Percentiles rank a stretch among this genome's conserved stretches.
phyloP scores from a whole-genome alignment of 2,113 vertebrate species.

The Xenopus borealis region DNA sequence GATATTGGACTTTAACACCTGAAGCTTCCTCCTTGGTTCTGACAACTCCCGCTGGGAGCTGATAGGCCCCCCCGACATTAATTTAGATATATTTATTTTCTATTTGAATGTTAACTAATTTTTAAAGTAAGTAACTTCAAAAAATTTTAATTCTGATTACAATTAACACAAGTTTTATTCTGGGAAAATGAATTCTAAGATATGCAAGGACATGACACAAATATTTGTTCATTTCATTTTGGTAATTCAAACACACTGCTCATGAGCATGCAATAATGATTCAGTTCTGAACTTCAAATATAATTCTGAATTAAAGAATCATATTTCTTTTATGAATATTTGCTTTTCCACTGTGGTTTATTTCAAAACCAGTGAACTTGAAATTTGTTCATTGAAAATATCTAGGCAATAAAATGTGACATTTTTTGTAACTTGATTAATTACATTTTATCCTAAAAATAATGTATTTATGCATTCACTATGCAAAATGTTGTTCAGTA shows the following conservation, averaged over 20 bases:
- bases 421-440: conserved; percentile 36
- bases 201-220: conserved; percentile 42
- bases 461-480: conserved; percentile 29
- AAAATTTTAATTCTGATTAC: too few species aligned
- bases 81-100: too few species aligned
- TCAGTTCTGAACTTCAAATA: conserved; percentile 43
- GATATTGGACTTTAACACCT: too few species aligned
- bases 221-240: conserved; percentile 37
- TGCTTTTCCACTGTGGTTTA: conserved; percentile 39
- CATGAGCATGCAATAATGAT: conserved; percentile 40
- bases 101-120: too few species aligned
- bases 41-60: too few species aligned
- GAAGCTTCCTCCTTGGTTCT: too few species aligned
- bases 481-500: not conserved
- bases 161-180: not conserved
- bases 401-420: conserved; percentile 26
- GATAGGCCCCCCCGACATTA: too few species aligned
- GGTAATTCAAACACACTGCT: conserved; percentile 28
- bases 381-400: conserved; percentile 37
- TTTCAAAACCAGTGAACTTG: conserved; percentile 26
- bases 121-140: too few species aligned
- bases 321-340: conserved; percentile 45
- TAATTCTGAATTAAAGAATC: conserved; percentile 38
- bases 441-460: conserved; percentile 23
- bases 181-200: not conserved